Evolutionary conservation across 2,888 invertebrate species (phyloP).

Genomic region (Petrolisthes manimaculis): DNA sequence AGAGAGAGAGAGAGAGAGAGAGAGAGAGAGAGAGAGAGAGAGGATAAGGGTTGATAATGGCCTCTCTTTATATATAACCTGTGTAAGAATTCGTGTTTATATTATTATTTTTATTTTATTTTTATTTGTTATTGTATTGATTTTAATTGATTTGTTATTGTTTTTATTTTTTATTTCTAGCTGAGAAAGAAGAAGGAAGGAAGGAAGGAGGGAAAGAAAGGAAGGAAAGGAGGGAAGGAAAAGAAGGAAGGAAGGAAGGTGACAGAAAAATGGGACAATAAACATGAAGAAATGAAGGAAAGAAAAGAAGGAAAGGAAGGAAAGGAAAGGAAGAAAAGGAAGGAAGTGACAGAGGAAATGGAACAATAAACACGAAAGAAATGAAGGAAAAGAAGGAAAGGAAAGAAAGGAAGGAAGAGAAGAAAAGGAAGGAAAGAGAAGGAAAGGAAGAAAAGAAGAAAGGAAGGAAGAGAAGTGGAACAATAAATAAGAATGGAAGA

Average conservation of each 20-base stretch:
- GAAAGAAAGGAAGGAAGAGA: not conserved
- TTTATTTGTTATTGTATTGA: too few species aligned
- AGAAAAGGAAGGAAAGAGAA: slow-evolving; percentile 16
- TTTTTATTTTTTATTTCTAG: too few species aligned
- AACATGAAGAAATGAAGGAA: not conserved
- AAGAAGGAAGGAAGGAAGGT: too few species aligned
- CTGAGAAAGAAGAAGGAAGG: too few species aligned
- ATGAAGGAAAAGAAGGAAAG: slow-evolving; percentile 7
- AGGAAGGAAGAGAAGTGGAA: not conserved
- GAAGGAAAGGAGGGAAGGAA: too few species aligned
- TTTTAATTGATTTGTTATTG: too few species aligned
- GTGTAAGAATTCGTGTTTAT: too few species aligned
- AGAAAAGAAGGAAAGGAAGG: slow-evolving; percentile 6
- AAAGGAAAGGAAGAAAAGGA: slow-evolving; percentile 12
- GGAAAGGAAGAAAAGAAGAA: not conserved
- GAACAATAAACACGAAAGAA: not conserved
- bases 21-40: not conserved
- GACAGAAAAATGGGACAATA: too few species aligned
- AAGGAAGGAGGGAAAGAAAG: too few species aligned
- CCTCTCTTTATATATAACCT: too few species aligned
- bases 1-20: slow-evolving; percentile 17
- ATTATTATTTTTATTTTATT: too few species aligned
- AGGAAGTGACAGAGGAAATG: slow-evolving; percentile 6
- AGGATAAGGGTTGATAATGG: not conserved
- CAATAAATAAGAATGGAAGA: too few species aligned